Conservation (phyloP, 2,888 invertebrate species). For the Pollenia angustigena region DNA sequence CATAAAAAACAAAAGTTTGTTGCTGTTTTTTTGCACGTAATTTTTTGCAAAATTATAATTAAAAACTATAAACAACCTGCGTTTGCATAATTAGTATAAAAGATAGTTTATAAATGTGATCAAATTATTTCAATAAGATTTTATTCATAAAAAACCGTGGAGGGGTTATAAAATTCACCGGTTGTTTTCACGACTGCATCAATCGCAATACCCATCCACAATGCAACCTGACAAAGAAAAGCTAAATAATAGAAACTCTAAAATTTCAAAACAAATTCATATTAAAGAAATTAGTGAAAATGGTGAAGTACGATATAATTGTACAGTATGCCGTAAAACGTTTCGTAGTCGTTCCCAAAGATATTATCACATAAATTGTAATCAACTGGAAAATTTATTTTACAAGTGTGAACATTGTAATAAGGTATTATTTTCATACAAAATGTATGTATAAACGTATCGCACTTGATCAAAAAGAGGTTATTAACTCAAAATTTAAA, state of each 20-base stretch:
- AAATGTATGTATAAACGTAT: neutral
- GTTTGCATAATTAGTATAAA: too few relatives aligned
- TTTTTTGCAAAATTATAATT: too few relatives aligned
- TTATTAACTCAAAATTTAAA: too few relatives aligned
- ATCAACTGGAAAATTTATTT: conserved; percentile 84
- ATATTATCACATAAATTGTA: conserved; percentile 88
- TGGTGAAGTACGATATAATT: conserved; percentile 84
- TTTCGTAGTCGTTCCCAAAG: conserved; percentile 89
- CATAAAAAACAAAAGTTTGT: too few relatives aligned
- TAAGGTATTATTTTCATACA: conserved; percentile 77
- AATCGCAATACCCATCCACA: neutral
- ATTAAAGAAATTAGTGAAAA: conserved; percentile 50
- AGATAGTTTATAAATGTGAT: too few relatives aligned
- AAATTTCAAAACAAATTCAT: conserved; percentile 57
- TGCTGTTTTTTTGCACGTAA: too few relatives aligned
- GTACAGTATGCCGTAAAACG: conserved; percentile 88
- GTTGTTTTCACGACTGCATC: too few relatives aligned
- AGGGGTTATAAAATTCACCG: too few relatives aligned
- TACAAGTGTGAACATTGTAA: conserved; percentile 84
- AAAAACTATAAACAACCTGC: too few relatives aligned
- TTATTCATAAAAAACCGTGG: too few relatives aligned
- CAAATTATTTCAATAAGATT: too few relatives aligned
- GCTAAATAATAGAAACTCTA: conserved; percentile 22
- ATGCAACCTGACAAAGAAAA: conserved; percentile 35
- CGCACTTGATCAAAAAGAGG: too few relatives aligned